A percentile compares a stretch with the other conserved stretches of the same genome.
Evolutionary conservation across 1,140 invertebrate genomes (phyloP).

Genomic region (Drosophila nigrodunni): DNA sequence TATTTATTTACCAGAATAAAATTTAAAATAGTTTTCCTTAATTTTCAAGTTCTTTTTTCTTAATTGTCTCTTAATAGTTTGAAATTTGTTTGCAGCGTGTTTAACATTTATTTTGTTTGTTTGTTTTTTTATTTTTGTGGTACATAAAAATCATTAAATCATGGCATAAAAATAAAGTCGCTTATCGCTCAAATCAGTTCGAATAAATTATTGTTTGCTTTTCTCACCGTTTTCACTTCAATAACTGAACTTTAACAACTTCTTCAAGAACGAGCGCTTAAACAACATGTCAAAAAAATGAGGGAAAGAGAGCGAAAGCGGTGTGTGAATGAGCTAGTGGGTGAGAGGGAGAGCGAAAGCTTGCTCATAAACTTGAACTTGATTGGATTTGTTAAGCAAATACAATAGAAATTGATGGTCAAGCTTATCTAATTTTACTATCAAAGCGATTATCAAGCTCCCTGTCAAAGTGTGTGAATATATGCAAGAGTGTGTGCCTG

Average conservation of each 20-base stretch:
- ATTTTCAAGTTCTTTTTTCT: neutral
- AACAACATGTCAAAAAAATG: constrained; percentile 23
- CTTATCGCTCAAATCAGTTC: constrained; percentile 65
- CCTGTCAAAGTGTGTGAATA: constrained; percentile 18
- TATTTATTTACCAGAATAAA: no score
- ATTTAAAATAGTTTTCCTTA: no score
- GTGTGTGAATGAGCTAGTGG: neutral
- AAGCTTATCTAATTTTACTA: constrained; percentile 76
- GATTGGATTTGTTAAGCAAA: constrained; percentile 70
- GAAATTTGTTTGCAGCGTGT: constrained; percentile 52
- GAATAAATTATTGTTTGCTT: constrained; percentile 51
- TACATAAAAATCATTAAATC: constrained; percentile 66
- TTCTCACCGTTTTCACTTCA: constrained; percentile 72
- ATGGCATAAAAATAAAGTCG: constrained; percentile 74
- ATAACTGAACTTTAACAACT: constrained; percentile 77
- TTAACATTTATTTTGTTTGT: constrained; percentile 32
- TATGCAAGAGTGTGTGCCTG: constrained; percentile 16
- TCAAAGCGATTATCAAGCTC: constrained; percentile 56
- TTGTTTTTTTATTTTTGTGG: constrained; percentile 14
- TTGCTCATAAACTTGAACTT: constrained; percentile 77
- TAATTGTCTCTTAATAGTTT: constrained; percentile 30
- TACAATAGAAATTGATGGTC: constrained; percentile 76
- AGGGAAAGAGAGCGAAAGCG: neutral
- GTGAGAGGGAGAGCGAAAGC: constrained; percentile 1
- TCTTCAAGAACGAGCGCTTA: constrained; percentile 58